Base-by-base conservation (phyloP, 2,888 invertebrate genomes). In the Noctua janthina region DNA sequence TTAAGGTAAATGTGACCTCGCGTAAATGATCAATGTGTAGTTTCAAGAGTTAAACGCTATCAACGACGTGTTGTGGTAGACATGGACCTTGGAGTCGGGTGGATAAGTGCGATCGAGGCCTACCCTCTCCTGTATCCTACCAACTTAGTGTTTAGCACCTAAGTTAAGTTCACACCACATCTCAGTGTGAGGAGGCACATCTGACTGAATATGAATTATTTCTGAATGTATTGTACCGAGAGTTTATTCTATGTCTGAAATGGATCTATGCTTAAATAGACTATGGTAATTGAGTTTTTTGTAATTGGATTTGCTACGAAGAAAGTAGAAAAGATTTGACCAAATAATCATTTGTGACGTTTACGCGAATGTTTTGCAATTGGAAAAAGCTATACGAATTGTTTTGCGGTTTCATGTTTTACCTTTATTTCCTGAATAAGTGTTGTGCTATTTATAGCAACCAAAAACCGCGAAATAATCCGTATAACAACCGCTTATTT, bases 1-100 rank as follows among this genome's bases (percentile, higher is more conserved):
- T 81, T 90, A 88, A 87, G 84, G 78, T 84, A 83, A 87, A 81
- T 90, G 90, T 93, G 91, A 93, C 93, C 92, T 95, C 93, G 94
- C 94, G 91, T 88, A 81, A 78, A 79, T 81, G 59, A 87, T 89
- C 81, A 80, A 87, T 87, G 89, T 81, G 81, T 89, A 89, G 81
- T 88, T 81, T 85, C 74, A 79, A 83, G 62, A 82, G 59, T 76
- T 76, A 62, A 81, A 79, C 68, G 73, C 72, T 81, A 74, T 72
- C 80, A 78, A 78, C 84, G 78, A 81, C 70, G 67, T 81, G 29
- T 67, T 69, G 23, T 74, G 69, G 69, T 75, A 83, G 43, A 76
- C 46, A 74, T 82, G 84, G 81, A 90, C 87, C 67, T 54, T 62
- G 62, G 73, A 79, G 78, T 56, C 64, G 75, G 74, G 71, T 79